Evolutionary conservation across 2,888 invertebrate genomes (phyloP), one percentile per base, ranked within the genome.

Genomic region (Sphaeridia pumilis): DNA sequence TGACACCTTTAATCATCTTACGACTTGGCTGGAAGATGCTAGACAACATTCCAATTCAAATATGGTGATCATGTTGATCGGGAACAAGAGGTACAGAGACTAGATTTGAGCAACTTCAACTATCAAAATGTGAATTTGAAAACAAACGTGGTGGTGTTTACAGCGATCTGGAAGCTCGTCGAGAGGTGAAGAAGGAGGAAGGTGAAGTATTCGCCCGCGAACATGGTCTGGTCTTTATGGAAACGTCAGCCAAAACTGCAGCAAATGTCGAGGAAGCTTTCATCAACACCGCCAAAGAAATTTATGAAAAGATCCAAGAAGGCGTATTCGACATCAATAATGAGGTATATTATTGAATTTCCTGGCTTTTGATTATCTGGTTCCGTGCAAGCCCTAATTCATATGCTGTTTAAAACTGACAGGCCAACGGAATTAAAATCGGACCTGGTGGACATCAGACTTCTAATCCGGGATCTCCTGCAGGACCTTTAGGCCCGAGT

Each of bases 31-130:
- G 52, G 98, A 99, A 70, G 98, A 99, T 75, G 98, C 98, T 4
- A 81, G 97, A 64, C 97, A 99, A 73, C 98, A 99, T 76, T 97
- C 97, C 69, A 99, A 97, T 75, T 95, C 95, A 5, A 99, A 99
- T 74, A 99, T 99, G 98, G 98, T 99, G 64, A 99, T 99, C 68
- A 99, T 99, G 98, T 78, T 99, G 55, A 98, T 99, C 72, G 98
- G 98, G 60, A 99, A 99, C 75, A 99, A 99, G 77, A 94, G 90
- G 90, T 89, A 60, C 7, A 7, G 31, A 31, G 14, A 31, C 7
- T 31, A 31, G 31, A n/a, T n/a, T 31, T n/a, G n/a, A n/a, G n/a
- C n/a, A n/a, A n/a, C n/a, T n/a, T n/a, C n/a, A n/a, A n/a, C n/a
- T n/a, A n/a, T n/a, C n/a, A n/a, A n/a, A n/a, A n/a, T n/a, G n/a